Evolutionary conservation across 2,797 vertebrate genomes (phyloP).

Genomic region (Pangasius macronema): DNA sequence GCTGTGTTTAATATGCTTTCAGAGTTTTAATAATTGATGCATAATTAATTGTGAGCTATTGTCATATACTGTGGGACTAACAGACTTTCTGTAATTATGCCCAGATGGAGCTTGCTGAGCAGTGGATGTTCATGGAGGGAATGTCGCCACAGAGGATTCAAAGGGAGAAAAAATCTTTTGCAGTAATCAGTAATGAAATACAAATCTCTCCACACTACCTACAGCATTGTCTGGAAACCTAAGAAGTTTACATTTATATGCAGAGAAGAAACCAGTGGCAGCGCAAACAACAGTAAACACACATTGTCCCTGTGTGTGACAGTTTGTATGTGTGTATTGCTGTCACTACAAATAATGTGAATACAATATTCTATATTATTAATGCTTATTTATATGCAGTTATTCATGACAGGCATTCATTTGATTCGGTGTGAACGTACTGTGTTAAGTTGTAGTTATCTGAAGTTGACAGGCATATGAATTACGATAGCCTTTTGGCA

Average conservation of each 20-base stretch:
- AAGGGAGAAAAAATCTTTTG: slow-evolving; percentile 29
- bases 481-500: slow-evolving; percentile 43
- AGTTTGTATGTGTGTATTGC: slow-evolving; percentile 2
- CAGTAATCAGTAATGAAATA: slow-evolving; percentile 46
- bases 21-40: slow-evolving; percentile 63
- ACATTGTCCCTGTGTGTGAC: not conserved
- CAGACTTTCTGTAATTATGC: slow-evolving; percentile 58
- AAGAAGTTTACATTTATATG: slow-evolving; percentile 29
- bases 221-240: slow-evolving; percentile 10
- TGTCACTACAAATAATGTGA: not conserved
- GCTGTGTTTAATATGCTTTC: slow-evolving; percentile 61
- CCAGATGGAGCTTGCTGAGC: slow-evolving; percentile 58
- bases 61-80: slow-evolving; percentile 55
- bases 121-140: slow-evolving; percentile 56
- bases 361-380: slow-evolving; percentile 3
- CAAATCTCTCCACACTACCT: slow-evolving; percentile 35
- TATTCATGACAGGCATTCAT: slow-evolving; percentile 15
- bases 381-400: slow-evolving; percentile 9
- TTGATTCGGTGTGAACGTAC: slow-evolving; percentile 22
- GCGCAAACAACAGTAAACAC: not conserved
- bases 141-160: slow-evolving; percentile 46
- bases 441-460: slow-evolving; percentile 24
- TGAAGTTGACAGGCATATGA: slow-evolving; percentile 32
- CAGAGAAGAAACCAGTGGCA: slow-evolving; percentile 9
- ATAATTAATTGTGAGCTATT: slow-evolving; percentile 64